These are phyloP conservation scores for Pseudochirops cupreus DNA, from an alignment of 2,797 vertebrate genomes.

Conservation along the genomic window DNA sequence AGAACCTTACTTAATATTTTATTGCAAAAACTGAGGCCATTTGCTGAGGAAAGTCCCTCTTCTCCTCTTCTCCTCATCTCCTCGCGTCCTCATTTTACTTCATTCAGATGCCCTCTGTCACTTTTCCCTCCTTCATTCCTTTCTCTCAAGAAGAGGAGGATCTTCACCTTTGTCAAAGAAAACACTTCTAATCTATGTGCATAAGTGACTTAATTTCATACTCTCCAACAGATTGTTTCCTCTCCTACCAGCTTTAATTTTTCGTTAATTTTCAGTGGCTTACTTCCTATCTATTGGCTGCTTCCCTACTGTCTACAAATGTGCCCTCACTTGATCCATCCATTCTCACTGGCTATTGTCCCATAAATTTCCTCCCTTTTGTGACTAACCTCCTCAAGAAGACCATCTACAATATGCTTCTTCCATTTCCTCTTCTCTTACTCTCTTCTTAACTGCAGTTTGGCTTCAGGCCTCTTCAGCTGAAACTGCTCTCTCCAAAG, in stretches of 20 bases:
- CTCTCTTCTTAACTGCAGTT: background rate
- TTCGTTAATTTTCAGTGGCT: background rate
- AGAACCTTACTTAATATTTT: background rate
- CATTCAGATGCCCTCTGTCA: background rate
- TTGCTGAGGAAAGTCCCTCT: background rate
- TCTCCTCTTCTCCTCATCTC: background rate
- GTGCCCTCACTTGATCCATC: background rate
- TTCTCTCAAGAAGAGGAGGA: background rate
- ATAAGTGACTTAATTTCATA: background rate
- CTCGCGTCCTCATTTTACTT: background rate
- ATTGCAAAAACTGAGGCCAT: background rate
- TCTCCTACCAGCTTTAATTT: background rate
- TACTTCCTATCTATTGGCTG: background rate
- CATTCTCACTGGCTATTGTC: background rate
- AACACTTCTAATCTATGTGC: background rate
- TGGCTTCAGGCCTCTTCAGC: background rate
- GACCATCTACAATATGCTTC: background rate
- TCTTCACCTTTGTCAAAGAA: background rate
- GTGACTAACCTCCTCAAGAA: background rate
- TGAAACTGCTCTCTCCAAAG: background rate
- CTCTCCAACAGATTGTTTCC: too few species aligned
- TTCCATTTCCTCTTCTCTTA: background rate
- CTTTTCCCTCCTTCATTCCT: background rate
- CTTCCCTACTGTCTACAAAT: background rate
- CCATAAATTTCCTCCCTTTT: background rate